Evolutionary conservation across 2,888 invertebrate genomes (phyloP).

Genomic region (Chironomus tentans): DNA sequence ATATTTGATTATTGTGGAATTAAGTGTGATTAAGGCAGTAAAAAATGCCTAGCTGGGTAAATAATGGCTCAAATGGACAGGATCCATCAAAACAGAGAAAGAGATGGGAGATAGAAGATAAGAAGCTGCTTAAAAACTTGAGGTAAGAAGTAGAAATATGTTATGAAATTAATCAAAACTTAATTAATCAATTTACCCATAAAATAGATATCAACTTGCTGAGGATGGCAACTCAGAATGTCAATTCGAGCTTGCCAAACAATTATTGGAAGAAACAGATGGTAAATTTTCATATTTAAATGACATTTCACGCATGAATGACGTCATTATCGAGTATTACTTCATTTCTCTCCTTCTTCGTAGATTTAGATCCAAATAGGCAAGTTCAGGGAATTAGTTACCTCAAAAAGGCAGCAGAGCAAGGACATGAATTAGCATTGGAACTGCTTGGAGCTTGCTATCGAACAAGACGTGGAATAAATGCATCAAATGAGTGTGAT

Average conservation of each 20-base stretch:
- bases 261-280: constrained; percentile 67
- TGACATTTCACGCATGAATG: background rate
- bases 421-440: constrained; percentile 82
- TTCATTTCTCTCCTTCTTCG: background rate
- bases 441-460: constrained; percentile 50
- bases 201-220: constrained; percentile 57
- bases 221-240: constrained; percentile 85
- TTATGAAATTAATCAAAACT: background rate
- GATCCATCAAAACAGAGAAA: constrained; percentile 7
- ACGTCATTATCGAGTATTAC: constrained; percentile 43
- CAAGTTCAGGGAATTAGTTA: constrained; percentile 78
- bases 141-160: background rate
- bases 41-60: constrained; percentile 22
- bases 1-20: too few species aligned
- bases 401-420: constrained; percentile 87
- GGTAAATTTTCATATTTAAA: constrained; percentile 45
- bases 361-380: constrained; percentile 36
- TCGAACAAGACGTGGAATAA: constrained; percentile 62
- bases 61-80: background rate
- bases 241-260: constrained; percentile 77
- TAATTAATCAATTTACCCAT: constrained; percentile 32
- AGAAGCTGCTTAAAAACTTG: constrained; percentile 6
- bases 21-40: background rate
- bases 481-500: constrained; percentile 61
- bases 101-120: constrained; percentile 22